Conservation (phyloP, 2,888 invertebrate species). For the Rutpela maculata region DNA sequence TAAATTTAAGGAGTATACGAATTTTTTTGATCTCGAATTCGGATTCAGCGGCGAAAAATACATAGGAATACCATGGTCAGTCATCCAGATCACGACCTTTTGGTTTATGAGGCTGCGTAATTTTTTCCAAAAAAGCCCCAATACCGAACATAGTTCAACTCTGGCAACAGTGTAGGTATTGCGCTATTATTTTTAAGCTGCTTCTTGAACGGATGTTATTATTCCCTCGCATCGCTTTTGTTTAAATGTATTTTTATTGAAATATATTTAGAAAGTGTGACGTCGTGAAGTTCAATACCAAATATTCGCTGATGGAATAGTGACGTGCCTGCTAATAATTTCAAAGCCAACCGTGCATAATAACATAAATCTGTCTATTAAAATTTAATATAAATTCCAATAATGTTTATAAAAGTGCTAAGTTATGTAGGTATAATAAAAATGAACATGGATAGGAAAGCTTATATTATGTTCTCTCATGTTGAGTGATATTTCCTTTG, state of each 20-base stretch:
- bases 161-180: not conserved
- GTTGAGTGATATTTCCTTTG: not conserved
- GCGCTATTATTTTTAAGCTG: constrained; percentile 7
- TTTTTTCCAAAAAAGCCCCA: too few relatives aligned
- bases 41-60: too few relatives aligned
- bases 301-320: constrained; percentile 17
- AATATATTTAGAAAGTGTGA: constrained; percentile 32
- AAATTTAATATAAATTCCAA: not conserved
- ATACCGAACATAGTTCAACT: too few relatives aligned
- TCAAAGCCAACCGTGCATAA: not conserved
- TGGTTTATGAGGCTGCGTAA: too few relatives aligned
- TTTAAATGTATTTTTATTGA: constrained; percentile 30
- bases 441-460: not conserved
- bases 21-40: too few relatives aligned
- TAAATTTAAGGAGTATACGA: too few relatives aligned
- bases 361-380: not conserved
- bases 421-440: not conserved
- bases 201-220: constrained; percentile 13
- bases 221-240: constrained; percentile 14
- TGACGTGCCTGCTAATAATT: constrained; percentile 14
- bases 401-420: not conserved
- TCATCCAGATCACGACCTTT: too few relatives aligned
- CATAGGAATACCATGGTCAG: too few relatives aligned
- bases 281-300: constrained; percentile 38
- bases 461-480: not conserved